Conservation (phyloP, 2,797 vertebrate species). For the Perodicticus potto region DNA sequence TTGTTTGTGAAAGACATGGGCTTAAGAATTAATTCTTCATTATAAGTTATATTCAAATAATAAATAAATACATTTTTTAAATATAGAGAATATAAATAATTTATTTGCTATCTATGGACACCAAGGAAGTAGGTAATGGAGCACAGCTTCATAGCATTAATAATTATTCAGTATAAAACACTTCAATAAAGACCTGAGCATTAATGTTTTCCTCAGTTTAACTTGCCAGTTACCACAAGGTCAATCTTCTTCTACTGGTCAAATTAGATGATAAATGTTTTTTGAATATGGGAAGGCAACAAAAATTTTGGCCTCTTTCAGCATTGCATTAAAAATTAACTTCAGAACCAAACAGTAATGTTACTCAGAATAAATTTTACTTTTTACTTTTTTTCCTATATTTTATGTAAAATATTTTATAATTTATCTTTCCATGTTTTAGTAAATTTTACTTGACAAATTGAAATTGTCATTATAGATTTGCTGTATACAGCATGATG, state of each 20-base stretch:
- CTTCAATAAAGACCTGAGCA: constrained; percentile 3
- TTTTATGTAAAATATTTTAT: too few species aligned
- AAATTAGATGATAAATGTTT: not conserved
- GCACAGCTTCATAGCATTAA: not conserved
- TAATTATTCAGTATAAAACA: not conserved
- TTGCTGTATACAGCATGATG: too few species aligned
- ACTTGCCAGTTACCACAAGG: not conserved
- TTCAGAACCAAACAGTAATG: too few species aligned
- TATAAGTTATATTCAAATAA: not conserved
- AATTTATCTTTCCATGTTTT: too few species aligned
- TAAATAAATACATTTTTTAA: not conserved
- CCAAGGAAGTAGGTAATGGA: not conserved
- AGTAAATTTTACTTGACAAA: too few species aligned
- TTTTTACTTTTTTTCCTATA: too few species aligned
- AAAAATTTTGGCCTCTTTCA: too few species aligned
- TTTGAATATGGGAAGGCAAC: too few species aligned
- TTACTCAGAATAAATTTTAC: too few species aligned
- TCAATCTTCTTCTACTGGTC: not conserved
- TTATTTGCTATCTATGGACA: constrained; percentile 11
- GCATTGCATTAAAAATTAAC: too few species aligned
- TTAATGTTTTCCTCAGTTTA: constrained; percentile 17
- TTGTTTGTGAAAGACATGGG: not conserved
- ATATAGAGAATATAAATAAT: constrained; percentile 63
- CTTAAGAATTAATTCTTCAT: not conserved
- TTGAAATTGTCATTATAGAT: too few species aligned